Base-by-base conservation (phyloP, 2,888 invertebrate species). In the Patella pellucida region DNA sequence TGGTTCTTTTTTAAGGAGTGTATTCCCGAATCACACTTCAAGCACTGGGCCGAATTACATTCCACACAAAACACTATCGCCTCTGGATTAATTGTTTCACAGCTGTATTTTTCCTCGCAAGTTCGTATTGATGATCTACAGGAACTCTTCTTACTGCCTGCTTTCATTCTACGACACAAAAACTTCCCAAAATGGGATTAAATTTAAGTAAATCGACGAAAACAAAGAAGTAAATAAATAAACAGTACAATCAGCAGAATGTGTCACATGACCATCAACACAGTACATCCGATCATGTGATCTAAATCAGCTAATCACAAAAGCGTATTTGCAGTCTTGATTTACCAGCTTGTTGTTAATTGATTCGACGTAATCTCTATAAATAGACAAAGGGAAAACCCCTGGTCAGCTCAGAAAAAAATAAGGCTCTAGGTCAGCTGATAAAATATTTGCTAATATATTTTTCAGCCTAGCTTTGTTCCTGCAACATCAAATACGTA, bases 41-140 rank as follows among this genome's bases (percentile, higher is more conserved):
- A 72, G 83, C 91, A 91, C 80, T 91, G 91, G 67, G 86, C 82
- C 50, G 89, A 86, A 62, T 85, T 86, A 82, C 91, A 91, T 67
- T 91, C 87, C 52, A 84, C 85, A 81, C 91, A 91, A 67, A 79
- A 78, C 77, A 80, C 88, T 71, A 81, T 81, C 15, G 91, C 90
- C 75, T 86, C 85, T 11, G 89, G 82, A 14, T 82, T 78, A 41
- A 86, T 87, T 16, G 85, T 82, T 69, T 82, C 79, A 78, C 90
- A 90, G 74, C 85, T 85, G 62, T 87, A 85, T 75, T 86, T 88
- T 78, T 90, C 89, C 71, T 87, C 79, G 80, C 90, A 90, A 70
- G 79, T 82, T 70, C 80, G 79, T 74, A 84, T 86, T 7, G 89
- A 89, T 68, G 87, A 85, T 80, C 84, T 83, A 62, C 62, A 62